Conservation (phyloP, 2,113 vertebrate genomes). For the Neoarius graeffei region DNA sequence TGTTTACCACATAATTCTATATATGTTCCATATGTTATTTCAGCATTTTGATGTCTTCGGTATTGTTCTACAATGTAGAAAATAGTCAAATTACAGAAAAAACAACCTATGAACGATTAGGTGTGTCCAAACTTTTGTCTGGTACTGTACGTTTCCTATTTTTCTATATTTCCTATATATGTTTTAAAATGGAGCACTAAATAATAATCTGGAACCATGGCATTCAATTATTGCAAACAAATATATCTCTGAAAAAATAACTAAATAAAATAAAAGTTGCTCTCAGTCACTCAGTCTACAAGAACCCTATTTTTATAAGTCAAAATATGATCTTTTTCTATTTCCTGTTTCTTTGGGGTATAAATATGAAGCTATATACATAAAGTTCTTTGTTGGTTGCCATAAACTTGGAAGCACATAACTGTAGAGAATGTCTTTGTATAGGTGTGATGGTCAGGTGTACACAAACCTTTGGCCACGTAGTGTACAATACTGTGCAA, state of each 20-base stretch:
- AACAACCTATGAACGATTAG: too few relatives aligned
- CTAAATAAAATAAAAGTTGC: background rate
- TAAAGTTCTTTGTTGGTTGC: background rate
- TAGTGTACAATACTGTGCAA: background rate
- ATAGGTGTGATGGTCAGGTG: background rate
- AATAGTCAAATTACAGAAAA: too few relatives aligned
- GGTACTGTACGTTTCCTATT: background rate
- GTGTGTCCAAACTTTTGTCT: too few relatives aligned
- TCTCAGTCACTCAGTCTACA: background rate
- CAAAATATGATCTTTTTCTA: background rate
- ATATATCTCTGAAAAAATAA: background rate
- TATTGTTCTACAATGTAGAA: too few relatives aligned
- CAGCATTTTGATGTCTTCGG: too few relatives aligned
- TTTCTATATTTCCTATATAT: background rate
- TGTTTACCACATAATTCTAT: too few relatives aligned
- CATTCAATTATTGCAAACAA: background rate
- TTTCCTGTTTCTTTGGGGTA: background rate
- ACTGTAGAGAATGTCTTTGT: background rate
- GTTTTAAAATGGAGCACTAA: background rate
- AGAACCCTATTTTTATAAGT: background rate
- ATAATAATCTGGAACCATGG: background rate
- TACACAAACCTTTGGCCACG: background rate
- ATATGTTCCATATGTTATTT: too few relatives aligned
- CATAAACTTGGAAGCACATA: background rate
- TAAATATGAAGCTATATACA: background rate